Evolutionary conservation across 2,797 vertebrate species (phyloP).

Genomic region (Pangasius djambal): DNA sequence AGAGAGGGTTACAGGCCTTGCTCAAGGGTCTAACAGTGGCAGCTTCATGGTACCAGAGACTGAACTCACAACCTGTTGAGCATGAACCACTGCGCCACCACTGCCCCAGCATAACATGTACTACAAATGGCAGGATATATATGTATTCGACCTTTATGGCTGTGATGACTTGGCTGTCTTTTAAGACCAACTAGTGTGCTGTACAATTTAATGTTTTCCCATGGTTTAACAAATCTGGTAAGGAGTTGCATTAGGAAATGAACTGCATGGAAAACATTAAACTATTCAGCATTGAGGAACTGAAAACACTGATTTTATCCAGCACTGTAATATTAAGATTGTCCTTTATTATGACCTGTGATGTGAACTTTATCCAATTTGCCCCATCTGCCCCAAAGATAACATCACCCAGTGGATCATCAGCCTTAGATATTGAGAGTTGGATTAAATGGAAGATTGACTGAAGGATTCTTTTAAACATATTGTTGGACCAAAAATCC

Average conservation of each 20-base stretch:
- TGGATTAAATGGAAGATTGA: background rate
- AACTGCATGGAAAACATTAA: background rate
- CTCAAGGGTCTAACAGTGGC: background rate
- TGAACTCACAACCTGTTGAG: background rate
- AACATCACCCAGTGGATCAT: background rate
- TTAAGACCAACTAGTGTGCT: background rate
- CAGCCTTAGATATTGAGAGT: background rate
- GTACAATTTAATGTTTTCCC: background rate
- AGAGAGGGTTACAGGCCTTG: background rate
- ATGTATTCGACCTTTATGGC: background rate
- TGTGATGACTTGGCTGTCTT: background rate
- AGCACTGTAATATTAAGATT: background rate
- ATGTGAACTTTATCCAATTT: constrained; percentile 1
- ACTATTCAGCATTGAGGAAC: background rate
- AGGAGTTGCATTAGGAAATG: background rate
- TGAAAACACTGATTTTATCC: background rate
- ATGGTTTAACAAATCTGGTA: background rate
- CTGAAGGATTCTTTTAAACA: background rate
- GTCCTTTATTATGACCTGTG: background rate
- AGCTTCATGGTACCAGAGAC: background rate
- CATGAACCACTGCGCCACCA: background rate
- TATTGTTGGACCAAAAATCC: background rate
- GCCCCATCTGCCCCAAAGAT: background rate
- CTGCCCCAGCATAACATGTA: too few species aligned
- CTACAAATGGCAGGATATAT: background rate